Conservation (phyloP, 2,888 invertebrate species). For the Sinohyriopsis cumingii region DNA sequence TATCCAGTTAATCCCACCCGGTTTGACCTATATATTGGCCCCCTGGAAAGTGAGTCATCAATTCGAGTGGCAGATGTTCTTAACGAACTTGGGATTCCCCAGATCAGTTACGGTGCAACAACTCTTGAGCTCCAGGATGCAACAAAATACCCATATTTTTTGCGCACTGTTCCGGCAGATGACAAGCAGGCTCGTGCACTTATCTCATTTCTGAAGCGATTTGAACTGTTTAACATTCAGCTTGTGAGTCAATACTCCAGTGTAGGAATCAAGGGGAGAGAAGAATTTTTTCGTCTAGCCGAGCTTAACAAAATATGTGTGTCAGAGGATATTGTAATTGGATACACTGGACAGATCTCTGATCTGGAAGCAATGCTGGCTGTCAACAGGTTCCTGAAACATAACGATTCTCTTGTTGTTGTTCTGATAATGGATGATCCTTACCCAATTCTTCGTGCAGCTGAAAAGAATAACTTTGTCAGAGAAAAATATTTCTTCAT, state of each 20-base stretch:
- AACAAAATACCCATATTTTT: slow-evolving; percentile 58
- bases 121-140: slow-evolving; percentile 51
- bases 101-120: slow-evolving; percentile 66
- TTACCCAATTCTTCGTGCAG: slow-evolving; percentile 49
- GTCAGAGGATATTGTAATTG: slow-evolving; percentile 52
- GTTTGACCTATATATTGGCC: slow-evolving; percentile 60
- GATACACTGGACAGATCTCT: slow-evolving; percentile 39
- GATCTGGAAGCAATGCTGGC: slow-evolving; percentile 39
- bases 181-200: slow-evolving; percentile 68
- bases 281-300: slow-evolving; percentile 62
- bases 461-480: slow-evolving; percentile 29
- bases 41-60: slow-evolving; percentile 58
- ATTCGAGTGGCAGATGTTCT: slow-evolving; percentile 62
- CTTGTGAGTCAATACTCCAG: slow-evolving; percentile 62
- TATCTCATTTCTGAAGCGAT: slow-evolving; percentile 69
- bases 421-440: slow-evolving; percentile 60
- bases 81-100: slow-evolving; percentile 58
- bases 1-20: slow-evolving; percentile 41
- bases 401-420: slow-evolving; percentile 50
- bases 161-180: slow-evolving; percentile 65
- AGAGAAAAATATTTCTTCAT: slow-evolving; percentile 52
- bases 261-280: slow-evolving; percentile 53
- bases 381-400: slow-evolving; percentile 30
- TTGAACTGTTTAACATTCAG: slow-evolving; percentile 71
- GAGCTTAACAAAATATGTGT: slow-evolving; percentile 62